Base-by-base conservation (phyloP, 2,797 vertebrate species). In the Protosalanx chinensis region DNA sequence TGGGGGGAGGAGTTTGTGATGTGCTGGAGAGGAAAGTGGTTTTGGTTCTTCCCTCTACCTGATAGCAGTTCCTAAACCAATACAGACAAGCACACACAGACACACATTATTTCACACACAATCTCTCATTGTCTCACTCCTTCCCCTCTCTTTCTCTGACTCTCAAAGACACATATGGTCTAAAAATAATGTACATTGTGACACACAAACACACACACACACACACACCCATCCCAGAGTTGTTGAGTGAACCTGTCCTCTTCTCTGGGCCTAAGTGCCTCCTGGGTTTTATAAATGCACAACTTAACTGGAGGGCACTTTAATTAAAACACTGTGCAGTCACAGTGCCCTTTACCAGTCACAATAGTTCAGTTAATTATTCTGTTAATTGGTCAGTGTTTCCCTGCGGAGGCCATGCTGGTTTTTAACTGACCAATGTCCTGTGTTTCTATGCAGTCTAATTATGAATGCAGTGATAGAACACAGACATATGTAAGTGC, bases 261-360 rank as follows among this genome's bases (percentile, higher is more conserved):
- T 90, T 79, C 62, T 33, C 56, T 35, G 69, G 68, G 75, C 82
- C 80, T 64, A 76, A 64, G 75, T 83, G 82, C 84, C 88, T 80
- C 67, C 10, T 73, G 83, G 83, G 84, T 79, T 87, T 86, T 86
- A 73, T 77, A 79, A 85, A 83, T 46, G 74, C 81, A 73, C 79
- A 58, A 56, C 58, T 83, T 85, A 85, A 88, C 85, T 81, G 74
- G 78, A 88, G 87, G 89, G 74, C 83, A 77, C 87, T 88, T 90
- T 88, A 89, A 91, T 91, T 91, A 90, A 88, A 90, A 87, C 67
- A 72, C 86, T 68, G 79, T 29, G 82, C 84, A 86, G 87, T 88
- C 84, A 83, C 79, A 53, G 68, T 76, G 71, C 79, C 84, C 79
- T 82, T 81, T 83, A 83, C 85, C 81, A 82, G 84, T 83, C 65